Evolutionary conservation across 1,140 invertebrate species (phyloP), one percentile per base, ranked within the genome.

Genomic region (Sitophilus oryzae): DNA sequence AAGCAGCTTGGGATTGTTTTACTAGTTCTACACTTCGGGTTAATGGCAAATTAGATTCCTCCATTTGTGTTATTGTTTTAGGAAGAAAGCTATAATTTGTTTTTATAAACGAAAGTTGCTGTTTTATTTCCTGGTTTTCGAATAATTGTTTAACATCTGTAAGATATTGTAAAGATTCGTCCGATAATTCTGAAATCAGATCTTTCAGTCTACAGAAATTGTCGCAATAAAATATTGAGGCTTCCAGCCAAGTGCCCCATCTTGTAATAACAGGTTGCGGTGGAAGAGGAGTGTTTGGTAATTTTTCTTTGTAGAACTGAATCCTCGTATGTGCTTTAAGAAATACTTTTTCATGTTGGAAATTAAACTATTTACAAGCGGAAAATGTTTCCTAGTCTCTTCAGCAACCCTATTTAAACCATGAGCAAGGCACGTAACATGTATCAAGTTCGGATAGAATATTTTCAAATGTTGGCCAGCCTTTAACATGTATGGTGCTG

Each of bases 351-450:
- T 59, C n/a, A 49, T 40, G 23, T 50, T 45, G 15, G n/a, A 34
- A 18, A 61, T 58, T 55, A 61, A 54, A 4, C 48, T 44, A 49
- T 47, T 58, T 6, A 58, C 44, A 6, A 46, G 10, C 14, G 55
- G 50, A 50, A 52, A 55, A 45, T 61, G 42, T 19, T 18, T n/a
- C 21, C 55, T 37, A 20, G 58, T 54, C 8, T 35, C 23, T 50
- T 60, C 55, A 6, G 48, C 47, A 44, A 60, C 36, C 21, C 48
- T 16, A 41, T 56, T 53, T 21, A 59, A 1, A 2, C 51, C 52
- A 47, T 61, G 51, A 2, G 59, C 59, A 19, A 61, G 37, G 15
- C 56, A 61, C 21, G 45, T 54, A 20, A 36, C 10, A 25, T 61
- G 59, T 21, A 54, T 54, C 38, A 61, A 23, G 19, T 54, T 53